Conservation (phyloP, 2,113 vertebrate genomes). For the Lanius collurio region DNA sequence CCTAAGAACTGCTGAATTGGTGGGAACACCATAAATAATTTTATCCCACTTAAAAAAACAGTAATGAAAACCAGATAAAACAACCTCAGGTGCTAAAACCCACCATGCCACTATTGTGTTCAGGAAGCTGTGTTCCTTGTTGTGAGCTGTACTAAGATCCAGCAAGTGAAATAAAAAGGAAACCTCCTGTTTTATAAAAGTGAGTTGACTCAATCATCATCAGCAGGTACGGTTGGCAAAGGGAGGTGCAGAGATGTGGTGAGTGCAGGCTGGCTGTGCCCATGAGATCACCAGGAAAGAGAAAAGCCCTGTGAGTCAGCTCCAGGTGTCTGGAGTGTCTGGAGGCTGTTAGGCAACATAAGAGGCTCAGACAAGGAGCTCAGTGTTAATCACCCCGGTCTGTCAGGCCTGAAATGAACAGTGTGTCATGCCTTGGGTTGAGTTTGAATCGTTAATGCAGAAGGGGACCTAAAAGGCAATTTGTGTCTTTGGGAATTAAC, state of each 20-base stretch:
- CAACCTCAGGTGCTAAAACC: neutral
- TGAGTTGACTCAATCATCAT: neutral
- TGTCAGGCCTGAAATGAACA: neutral
- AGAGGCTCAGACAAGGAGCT: neutral
- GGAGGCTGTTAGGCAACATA: neutral
- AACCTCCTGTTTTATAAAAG: neutral
- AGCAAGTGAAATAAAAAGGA: neutral
- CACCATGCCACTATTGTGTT: fast-evolving
- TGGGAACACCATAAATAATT: neutral
- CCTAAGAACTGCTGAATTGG: neutral
- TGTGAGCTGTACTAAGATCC: neutral
- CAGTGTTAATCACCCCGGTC: neutral
- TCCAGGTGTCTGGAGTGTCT: neutral
- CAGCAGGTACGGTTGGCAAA: neutral
- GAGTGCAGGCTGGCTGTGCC: neutral
- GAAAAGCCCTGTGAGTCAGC: conserved; percentile 1
- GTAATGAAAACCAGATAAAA: neutral
- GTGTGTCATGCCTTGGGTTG: fast-evolving
- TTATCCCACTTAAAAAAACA: neutral
- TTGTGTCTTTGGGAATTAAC: neutral
- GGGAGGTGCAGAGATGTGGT: conserved; percentile 13
- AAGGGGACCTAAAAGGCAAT: neutral
- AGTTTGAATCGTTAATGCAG: neutral
- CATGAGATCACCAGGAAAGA: neutral
- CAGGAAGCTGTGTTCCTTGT: neutral